Percentiles rank a stretch among this genome's conserved stretches.
Evolutionary conservation across 2,888 invertebrate species (phyloP).

Genomic region (Labia minor): DNA sequence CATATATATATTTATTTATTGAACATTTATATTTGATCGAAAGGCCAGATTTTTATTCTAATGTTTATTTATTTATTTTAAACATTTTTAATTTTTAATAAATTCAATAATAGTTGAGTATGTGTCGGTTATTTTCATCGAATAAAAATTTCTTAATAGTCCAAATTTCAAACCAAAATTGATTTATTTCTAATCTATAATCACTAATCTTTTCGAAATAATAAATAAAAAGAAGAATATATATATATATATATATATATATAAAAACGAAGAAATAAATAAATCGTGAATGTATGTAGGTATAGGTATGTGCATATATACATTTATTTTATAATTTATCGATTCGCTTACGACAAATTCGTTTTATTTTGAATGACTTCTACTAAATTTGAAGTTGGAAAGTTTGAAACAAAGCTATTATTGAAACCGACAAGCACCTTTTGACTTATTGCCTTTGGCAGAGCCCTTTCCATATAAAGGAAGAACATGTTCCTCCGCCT

Average conservation of each 20-base stretch:
- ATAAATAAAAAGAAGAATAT: conserved; percentile 8
- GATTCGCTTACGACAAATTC: neutral
- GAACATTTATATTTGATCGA: too few species aligned
- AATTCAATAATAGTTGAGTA: too few species aligned
- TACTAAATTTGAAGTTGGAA: neutral
- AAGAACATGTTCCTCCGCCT: conserved; percentile 8
- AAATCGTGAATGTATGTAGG: too few species aligned
- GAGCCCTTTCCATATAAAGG: neutral
- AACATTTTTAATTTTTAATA: too few species aligned
- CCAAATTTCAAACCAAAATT: too few species aligned
- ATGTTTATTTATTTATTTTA: too few species aligned
- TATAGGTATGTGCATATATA: too few species aligned
- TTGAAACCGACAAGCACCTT: conserved; percentile 13
- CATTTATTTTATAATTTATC: neutral
- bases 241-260: too few species aligned
- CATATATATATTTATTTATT: too few species aligned
- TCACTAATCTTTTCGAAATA: neutral
- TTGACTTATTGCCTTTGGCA: conserved; percentile 5
- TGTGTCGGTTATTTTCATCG: too few species aligned
- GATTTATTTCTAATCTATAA: neutral
- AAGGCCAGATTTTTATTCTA: too few species aligned
- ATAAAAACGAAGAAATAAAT: neutral
- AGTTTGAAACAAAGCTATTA: neutral
- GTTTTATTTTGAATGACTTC: neutral
- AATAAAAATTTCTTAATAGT: too few species aligned